Evolutionary conservation across 1,140 invertebrate species (phyloP).

Genomic region (Branchinecta lindahli): DNA sequence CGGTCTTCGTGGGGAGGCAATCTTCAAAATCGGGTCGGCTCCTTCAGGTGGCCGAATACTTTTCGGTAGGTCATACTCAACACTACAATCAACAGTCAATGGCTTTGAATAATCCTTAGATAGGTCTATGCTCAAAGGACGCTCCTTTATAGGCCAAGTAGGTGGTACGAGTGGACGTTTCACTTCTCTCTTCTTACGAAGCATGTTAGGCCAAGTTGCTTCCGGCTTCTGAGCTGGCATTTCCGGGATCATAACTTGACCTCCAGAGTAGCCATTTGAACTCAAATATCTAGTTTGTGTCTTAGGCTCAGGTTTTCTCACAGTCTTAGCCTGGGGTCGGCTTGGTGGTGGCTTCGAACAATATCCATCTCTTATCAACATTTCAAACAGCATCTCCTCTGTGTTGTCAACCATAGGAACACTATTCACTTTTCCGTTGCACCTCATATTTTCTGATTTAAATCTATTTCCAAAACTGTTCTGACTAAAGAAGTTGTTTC

Average conservation of each 20-base stretch:
- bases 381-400: not conserved
- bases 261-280: slow-evolving; percentile 1
- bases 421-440: not conserved
- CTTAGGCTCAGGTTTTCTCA: not conserved
- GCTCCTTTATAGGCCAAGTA: not conserved
- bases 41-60: slow-evolving; percentile 60
- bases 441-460: not conserved
- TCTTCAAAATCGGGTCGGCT: slow-evolving; percentile 28
- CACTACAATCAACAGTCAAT: slow-evolving; percentile 64
- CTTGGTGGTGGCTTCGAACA: not conserved
- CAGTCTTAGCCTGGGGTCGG: not conserved
- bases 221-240: not conserved
- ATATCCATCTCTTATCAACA: not conserved
- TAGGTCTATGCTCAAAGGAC: slow-evolving; percentile 15
- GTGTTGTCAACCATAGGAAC: not conserved
- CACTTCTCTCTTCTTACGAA: not conserved
- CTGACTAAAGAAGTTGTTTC: not conserved
- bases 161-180: not conserved
- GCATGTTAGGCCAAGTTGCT: slow-evolving; percentile 2
- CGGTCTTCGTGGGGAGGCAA: slow-evolving; percentile 14
- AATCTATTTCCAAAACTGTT: not conserved
- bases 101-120: slow-evolving; percentile 52
- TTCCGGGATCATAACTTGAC: not conserved
- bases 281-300: not conserved
- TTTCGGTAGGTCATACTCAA: slow-evolving; percentile 65